These are phyloP conservation scores for Saguinus midas DNA, from an alignment of 2,113 vertebrate species.

Conservation along the genomic window DNA sequence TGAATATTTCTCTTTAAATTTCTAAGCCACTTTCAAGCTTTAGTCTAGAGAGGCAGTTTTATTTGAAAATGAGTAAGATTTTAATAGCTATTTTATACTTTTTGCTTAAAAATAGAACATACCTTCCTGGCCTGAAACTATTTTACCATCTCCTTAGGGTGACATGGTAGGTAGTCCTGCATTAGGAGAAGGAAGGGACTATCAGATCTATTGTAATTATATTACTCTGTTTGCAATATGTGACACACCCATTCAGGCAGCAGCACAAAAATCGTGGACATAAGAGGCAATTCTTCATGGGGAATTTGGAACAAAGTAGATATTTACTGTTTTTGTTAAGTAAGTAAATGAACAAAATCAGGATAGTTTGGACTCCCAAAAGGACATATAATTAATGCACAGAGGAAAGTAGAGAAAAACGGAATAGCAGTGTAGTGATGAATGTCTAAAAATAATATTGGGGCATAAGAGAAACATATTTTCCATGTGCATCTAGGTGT, in stretches of 20 bases:
- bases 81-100: conserved; percentile 13
- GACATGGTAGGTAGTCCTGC: not conserved
- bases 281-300: not conserved
- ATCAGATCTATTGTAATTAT: not conserved
- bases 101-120: conserved; percentile 8
- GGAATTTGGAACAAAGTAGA: not conserved
- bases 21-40: not conserved
- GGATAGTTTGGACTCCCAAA: not conserved
- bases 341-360: not conserved
- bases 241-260: not conserved
- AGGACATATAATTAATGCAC: not conserved
- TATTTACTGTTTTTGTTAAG: not conserved
- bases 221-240: not conserved
- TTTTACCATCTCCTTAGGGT: not conserved
- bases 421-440: not conserved
- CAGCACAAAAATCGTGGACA: not conserved
- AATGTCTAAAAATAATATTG: not conserved
- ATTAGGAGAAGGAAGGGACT: not conserved
- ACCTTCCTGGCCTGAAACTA: not conserved
- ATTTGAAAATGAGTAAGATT: conserved; percentile 6
- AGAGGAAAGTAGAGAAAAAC: not conserved
- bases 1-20: not conserved
- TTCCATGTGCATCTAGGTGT: not conserved
- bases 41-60: not conserved
- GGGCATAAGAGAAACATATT: not conserved